These are phyloP conservation scores for Scolanthus callimorphus DNA, from an alignment of 92 coral and sea anemone genomes.

Conservation along the genomic window DNA sequence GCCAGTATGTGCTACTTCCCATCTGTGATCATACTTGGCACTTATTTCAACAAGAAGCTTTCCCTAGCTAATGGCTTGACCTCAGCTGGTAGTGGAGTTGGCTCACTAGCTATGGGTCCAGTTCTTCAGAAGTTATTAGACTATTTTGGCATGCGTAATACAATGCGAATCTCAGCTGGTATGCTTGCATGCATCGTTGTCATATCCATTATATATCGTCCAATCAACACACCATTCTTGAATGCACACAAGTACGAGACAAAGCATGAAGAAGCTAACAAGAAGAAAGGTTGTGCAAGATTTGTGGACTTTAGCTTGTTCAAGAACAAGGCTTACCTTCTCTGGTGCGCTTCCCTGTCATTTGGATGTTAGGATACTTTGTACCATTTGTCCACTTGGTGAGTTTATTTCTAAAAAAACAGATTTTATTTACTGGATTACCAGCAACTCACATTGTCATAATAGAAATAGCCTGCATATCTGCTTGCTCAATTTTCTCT, in stretches of 20 bases:
- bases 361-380: conserved; percentile 97
- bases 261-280: conserved; percentile 28
- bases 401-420: no score
- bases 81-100: conserved; percentile 96
- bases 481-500: no score
- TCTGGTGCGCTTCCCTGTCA: conserved; percentile 89
- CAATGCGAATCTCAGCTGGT: conserved; percentile 88
- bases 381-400: conserved; percentile 98
- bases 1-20: conserved; percentile 99
- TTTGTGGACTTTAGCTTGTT: conserved; percentile 63
- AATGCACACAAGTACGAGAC: conserved; percentile 30
- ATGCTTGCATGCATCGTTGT: conserved; percentile 66
- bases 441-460: no score
- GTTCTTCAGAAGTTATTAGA: conserved; percentile 62
- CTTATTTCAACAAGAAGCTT: conserved; percentile 80
- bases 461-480: no score
- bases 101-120: conserved; percentile 95
- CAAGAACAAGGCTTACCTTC: conserved; percentile 85
- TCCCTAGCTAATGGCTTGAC: conserved; percentile 98
- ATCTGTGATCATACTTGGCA: conserved; percentile 82
- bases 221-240: conserved; percentile 83
- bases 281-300: conserved; percentile 40
- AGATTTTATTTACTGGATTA: no score
- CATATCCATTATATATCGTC: conserved; percentile 65
- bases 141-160: conserved; percentile 77